These are phyloP conservation scores for Sterna hirundo DNA, from an alignment of 2,113 vertebrate species.

Conservation along the genomic window DNA sequence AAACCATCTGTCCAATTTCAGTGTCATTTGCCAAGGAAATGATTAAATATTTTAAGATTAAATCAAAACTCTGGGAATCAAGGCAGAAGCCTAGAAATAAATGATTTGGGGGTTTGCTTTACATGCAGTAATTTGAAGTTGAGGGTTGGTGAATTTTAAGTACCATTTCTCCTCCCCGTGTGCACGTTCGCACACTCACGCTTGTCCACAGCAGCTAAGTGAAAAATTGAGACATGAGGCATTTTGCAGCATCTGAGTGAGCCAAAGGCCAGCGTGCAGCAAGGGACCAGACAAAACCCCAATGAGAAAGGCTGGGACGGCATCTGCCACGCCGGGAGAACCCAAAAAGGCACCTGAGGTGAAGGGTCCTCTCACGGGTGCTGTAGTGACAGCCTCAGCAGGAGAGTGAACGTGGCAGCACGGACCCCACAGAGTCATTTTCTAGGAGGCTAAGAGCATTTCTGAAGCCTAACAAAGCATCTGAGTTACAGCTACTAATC, in stretches of 20 bases:
- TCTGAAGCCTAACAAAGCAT: background rate
- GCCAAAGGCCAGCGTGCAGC: background rate
- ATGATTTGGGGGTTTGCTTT: background rate
- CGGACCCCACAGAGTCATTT: background rate
- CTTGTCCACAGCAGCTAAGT: background rate
- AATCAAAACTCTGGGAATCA: conserved; percentile 39
- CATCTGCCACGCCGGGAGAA: background rate
- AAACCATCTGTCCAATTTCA: conserved; percentile 68
- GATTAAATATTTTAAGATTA: conserved; percentile 64
- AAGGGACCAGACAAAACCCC: background rate
- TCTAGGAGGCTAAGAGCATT: background rate
- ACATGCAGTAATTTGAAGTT: background rate
- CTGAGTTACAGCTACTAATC: background rate
- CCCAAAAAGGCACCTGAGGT: background rate
- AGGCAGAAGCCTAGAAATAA: conserved; percentile 13
- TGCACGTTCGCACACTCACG: rapidly evolving
- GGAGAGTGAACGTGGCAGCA: background rate
- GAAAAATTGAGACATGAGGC: background rate
- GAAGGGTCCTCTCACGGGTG: background rate
- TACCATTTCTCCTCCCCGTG: background rate
- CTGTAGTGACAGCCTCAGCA: background rate
- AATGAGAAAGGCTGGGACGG: background rate
- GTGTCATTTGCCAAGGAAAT: conserved; percentile 60
- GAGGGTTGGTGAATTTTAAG: background rate
- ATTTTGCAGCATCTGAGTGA: background rate